phyloP scores from a whole-genome alignment of 1,140 invertebrate genomes.

The Venustaconcha ellipsiformis region DNA sequence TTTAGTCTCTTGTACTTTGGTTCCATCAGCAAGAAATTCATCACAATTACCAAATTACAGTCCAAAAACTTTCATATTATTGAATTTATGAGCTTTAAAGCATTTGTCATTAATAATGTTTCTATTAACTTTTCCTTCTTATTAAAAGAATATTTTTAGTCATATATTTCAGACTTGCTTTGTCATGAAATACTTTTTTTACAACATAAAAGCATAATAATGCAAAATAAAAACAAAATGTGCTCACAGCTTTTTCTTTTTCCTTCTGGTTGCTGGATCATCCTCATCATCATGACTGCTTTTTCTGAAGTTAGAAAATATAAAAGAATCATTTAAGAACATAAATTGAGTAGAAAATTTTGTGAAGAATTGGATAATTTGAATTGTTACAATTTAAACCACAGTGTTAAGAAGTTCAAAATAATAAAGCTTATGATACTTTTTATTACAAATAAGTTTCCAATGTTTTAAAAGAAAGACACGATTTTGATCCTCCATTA shows the following conservation, averaged over 20 bases:
- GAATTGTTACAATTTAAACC: too few relatives aligned
- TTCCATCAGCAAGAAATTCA: too few relatives aligned
- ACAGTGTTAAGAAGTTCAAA: too few relatives aligned
- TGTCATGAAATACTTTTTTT: not conserved
- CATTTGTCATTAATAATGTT: not conserved
- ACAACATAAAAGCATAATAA: not conserved
- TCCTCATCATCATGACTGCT: conserved; percentile 57
- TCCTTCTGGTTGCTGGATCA: conserved; percentile 67
- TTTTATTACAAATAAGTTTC: too few relatives aligned
- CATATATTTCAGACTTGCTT: not conserved
- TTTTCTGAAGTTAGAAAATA: conserved; percentile 9
- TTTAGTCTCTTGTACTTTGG: too few relatives aligned
- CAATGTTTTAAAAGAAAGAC: too few relatives aligned
- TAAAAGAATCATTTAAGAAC: not conserved
- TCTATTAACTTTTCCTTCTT: not conserved
- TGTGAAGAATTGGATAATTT: too few relatives aligned
- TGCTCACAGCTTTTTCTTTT: conserved; percentile 71
- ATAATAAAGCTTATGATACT: too few relatives aligned
- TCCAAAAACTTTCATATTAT: not conserved
- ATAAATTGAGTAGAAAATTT: not conserved
- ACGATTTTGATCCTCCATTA: too few relatives aligned
- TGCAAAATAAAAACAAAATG: not conserved
- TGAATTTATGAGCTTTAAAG: not conserved
- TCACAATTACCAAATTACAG: too few relatives aligned
- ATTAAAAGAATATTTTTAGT: not conserved